Evolutionary conservation across 2,113 vertebrate genomes (phyloP), one percentile per base, ranked within the genome.

Genomic region (Romanogobio albipinnatus): DNA sequence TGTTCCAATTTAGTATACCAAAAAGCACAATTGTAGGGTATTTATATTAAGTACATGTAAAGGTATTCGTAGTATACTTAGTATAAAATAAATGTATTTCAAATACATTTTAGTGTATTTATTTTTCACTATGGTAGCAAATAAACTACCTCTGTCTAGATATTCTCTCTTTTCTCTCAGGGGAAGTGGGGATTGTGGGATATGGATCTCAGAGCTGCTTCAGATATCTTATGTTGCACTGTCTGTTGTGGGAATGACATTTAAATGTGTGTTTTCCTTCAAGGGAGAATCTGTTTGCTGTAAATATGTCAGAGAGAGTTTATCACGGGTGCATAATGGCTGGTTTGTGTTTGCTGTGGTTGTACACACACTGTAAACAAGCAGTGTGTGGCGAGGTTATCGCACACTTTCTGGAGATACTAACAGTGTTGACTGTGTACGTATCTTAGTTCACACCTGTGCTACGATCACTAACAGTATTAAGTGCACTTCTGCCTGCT

Each of bases 241-340:
- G 43, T 49, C 70, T 74, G 70, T 74, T 74, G 1, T 10, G 70
- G 70, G 49, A 76, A 53, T 76, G 74, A 51, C 58, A 62, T 80
- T 47, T 80, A 47, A 49, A 64, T 81, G 59, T 81, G 78, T 81
- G 61, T 68, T 66, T 22, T 66, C 61, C 45, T 81, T 81, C 15
- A 7, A 79, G 15, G 14, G 61, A 49, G 45, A 81, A 22, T 49
- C 24, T 62, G 36, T 79, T 62, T 47, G 58, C 58, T 47, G 39
- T 79, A 62, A 79, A 24, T 79, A 79, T 45, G 33, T 45, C 77
- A 79, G 36, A 79, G 58, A 45, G 76, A 11, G 13, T 79, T 79
- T 47, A 47, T 79, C 39, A 59, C 15, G 22, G 56, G 22, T 43
- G 36, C 36, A 78, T 24, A 43, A 61, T 79, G 58, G 14, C 39